These are phyloP conservation scores for Drosophila hawaiiensis DNA, from an alignment of 2,888 invertebrate species.

Conservation along the genomic window DNA sequence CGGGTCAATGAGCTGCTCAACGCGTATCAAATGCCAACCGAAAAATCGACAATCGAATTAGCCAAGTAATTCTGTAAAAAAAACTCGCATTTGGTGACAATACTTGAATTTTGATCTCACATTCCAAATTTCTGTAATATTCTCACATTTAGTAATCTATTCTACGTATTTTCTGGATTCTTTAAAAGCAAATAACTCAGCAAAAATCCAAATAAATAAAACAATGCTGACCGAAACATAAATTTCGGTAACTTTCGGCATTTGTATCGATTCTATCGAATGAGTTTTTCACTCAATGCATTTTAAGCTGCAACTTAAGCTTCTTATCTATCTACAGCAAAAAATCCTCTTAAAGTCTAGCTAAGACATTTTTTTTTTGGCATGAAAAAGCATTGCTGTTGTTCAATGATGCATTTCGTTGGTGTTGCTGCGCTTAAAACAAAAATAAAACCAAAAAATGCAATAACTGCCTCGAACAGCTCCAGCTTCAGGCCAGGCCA, in stretches of 20 bases:
- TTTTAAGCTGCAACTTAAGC: neutral
- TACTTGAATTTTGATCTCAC: neutral
- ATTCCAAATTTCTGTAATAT: no score
- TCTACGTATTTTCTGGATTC: no score
- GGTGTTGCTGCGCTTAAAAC: slow-evolving; percentile 85
- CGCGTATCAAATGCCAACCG: slow-evolving; percentile 85
- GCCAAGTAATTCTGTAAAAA: neutral
- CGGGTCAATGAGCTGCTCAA: slow-evolving; percentile 97
- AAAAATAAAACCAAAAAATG: slow-evolving; percentile 40
- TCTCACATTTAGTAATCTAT: no score
- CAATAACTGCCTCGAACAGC: slow-evolving; percentile 62
- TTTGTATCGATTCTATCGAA: neutral
- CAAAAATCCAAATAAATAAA: neutral
- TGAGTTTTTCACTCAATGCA: neutral
- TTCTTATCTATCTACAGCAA: neutral
- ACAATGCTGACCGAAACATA: neutral
- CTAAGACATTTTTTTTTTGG: neutral
- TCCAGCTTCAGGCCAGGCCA: neutral
- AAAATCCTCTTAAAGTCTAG: slow-evolving; percentile 2
- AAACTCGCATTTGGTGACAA: neutral
- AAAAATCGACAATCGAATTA: accelerated
- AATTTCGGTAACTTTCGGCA: neutral
- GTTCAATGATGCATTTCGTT: slow-evolving; percentile 48
- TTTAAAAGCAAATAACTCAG: neutral
- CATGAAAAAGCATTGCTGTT: slow-evolving; percentile 4